Percentiles rank a stretch among this genome's conserved stretches.
Conservation (phyloP, 2,797 vertebrate species). For the Pseudochaenichthys georgianus region DNA sequence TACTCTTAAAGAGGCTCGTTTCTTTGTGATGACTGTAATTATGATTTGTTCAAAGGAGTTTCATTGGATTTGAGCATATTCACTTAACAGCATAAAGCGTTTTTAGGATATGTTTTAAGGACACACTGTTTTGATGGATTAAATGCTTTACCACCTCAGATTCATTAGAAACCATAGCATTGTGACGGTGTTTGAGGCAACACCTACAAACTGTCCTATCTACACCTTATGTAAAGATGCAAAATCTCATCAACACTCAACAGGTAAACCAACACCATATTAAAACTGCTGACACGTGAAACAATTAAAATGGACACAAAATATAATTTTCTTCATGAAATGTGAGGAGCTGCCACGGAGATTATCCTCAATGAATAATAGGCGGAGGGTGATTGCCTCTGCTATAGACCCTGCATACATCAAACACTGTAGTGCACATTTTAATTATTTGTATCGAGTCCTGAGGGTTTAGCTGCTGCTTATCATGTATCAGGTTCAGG, state of each 20-base stretch:
- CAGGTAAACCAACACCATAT: slow-evolving; percentile 23
- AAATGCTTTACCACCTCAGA: slow-evolving; percentile 14
- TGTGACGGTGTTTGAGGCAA: slow-evolving; percentile 17
- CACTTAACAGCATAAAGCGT: background rate
- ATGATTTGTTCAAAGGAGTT: background rate
- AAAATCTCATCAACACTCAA: slow-evolving; percentile 52
- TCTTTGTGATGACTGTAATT: slow-evolving; percentile 9
- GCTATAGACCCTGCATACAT: background rate
- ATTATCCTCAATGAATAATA: slow-evolving; percentile 10
- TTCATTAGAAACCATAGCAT: background rate
- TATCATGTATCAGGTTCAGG: background rate
- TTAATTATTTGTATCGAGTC: background rate
- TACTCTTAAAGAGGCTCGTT: background rate
- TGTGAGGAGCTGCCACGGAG: background rate
- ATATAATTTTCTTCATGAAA: slow-evolving; percentile 13
- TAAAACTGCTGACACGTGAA: slow-evolving; percentile 44
- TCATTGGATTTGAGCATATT: slow-evolving; percentile 1
- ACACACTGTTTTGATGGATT: background rate
- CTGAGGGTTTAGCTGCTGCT: background rate
- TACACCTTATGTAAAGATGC: slow-evolving; percentile 39
- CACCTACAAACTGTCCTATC: slow-evolving; percentile 43
- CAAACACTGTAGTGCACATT: slow-evolving; percentile 3
- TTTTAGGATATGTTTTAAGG: slow-evolving; percentile 5
- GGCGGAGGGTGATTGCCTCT: background rate
- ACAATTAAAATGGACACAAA: slow-evolving; percentile 19